Conservation (phyloP, 2,797 vertebrate species). For the Pseudopleuronectes americanus region DNA sequence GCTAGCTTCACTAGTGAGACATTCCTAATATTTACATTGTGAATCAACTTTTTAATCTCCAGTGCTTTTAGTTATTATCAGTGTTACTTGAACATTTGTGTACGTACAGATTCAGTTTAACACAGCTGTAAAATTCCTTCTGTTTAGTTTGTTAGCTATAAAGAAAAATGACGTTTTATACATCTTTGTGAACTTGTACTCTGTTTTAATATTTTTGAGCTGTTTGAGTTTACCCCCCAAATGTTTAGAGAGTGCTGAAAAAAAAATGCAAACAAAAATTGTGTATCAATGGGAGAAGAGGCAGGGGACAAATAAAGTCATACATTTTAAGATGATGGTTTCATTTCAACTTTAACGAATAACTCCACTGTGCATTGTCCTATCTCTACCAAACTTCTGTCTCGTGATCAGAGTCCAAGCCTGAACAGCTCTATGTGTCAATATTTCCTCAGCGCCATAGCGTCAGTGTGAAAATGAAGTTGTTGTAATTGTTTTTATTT, state of each 20-base stretch:
- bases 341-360: conserved; percentile 1
- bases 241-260: conserved; percentile 81
- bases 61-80: conserved; percentile 59
- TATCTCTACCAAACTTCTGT: too few relatives aligned
- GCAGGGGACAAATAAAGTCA: conserved; percentile 84
- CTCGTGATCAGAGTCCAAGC: too few relatives aligned
- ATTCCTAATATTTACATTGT: conserved; percentile 39
- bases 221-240: conserved; percentile 76
- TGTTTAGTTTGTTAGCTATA: conserved; percentile 59
- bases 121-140: conserved; percentile 31
- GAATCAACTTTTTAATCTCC: conserved; percentile 51
- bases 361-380: too few relatives aligned
- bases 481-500: too few relatives aligned
- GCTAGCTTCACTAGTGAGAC: conserved; percentile 44
- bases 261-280: conserved; percentile 80
- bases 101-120: conserved; percentile 69
- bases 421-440: too few relatives aligned
- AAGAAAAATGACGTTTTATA: conserved; percentile 69
- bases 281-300: conserved; percentile 87
- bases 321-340: conserved; percentile 77
- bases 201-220: conserved; percentile 62
- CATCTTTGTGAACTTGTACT: conserved; percentile 73
- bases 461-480: too few relatives aligned
- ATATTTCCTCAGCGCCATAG: too few relatives aligned
- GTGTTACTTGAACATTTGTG: conserved; percentile 57